Conservation (phyloP, 2,888 invertebrate genomes). For the Chrysina gloriosa region DNA sequence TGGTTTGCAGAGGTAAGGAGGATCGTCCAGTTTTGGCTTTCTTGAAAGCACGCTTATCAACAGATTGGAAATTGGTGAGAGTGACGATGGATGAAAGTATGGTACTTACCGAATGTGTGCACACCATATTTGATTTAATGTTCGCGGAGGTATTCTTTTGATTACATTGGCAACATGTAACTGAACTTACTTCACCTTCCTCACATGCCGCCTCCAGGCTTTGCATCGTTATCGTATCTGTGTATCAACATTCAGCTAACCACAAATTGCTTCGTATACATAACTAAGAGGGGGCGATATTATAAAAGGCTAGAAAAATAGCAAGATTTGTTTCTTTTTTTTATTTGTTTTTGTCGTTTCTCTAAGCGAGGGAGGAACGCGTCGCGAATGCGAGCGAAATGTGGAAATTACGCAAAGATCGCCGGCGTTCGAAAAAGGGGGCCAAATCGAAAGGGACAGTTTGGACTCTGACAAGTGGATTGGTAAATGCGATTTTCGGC, state of each 20-base stretch:
- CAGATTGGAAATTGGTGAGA: neutral
- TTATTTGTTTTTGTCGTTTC: too few relatives aligned
- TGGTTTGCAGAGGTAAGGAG: constrained; percentile 60
- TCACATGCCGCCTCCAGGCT: constrained; percentile 75
- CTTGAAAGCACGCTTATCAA: constrained; percentile 58
- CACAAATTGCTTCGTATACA: constrained; percentile 55
- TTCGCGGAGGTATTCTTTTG: constrained; percentile 44
- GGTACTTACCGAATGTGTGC: constrained; percentile 48
- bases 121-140: constrained; percentile 49
- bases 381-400: too few relatives aligned
- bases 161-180: constrained; percentile 48
- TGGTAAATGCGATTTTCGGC: constrained; percentile 44
- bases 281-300: constrained; percentile 28
- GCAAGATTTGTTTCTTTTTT: too few relatives aligned
- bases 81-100: neutral
- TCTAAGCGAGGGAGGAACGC: too few relatives aligned
- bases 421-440: neutral
- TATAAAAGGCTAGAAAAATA: constrained; percentile 32
- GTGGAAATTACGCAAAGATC: neutral
- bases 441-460: too few relatives aligned
- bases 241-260: constrained; percentile 65
- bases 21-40: constrained; percentile 60
- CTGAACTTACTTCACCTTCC: constrained; percentile 72
- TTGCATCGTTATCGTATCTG: constrained; percentile 70
- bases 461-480: constrained; percentile 61